Conservation (phyloP, 2,888 invertebrate genomes). For the Eurytoma californica region DNA sequence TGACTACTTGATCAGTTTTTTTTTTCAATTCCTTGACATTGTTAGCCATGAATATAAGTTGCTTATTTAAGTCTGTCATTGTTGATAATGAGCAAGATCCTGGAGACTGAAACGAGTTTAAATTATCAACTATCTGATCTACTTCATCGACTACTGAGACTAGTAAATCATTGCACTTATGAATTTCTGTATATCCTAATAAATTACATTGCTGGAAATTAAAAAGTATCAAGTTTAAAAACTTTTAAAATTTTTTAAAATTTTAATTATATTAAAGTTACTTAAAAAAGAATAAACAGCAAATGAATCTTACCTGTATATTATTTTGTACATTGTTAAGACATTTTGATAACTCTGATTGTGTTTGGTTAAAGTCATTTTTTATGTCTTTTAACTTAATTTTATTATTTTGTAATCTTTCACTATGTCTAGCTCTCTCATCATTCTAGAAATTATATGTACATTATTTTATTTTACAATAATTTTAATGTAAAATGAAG, state of each 20-base stretch:
- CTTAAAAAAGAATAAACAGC: conserved; percentile 1
- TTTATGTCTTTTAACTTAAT: conserved; percentile 69
- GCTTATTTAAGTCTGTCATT: conserved; percentile 47
- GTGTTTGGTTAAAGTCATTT: conserved; percentile 68
- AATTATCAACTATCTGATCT: conserved; percentile 64
- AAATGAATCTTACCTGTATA: conserved; percentile 56
- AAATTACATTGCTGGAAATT: conserved; percentile 57
- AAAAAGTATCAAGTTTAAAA: too few relatives aligned
- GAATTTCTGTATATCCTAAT: conserved; percentile 59
- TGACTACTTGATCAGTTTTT: conserved; percentile 65
- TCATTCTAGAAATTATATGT: conserved; percentile 62
- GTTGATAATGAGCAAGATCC: conserved; percentile 57
- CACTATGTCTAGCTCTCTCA: conserved; percentile 63
- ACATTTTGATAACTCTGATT: conserved; percentile 60
- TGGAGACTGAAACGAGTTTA: conserved; percentile 64
- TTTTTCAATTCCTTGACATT: conserved; percentile 65
- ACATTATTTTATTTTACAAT: neutral
- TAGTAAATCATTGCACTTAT: conserved; percentile 63
- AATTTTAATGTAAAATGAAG: conserved; percentile 8
- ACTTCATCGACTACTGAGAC: conserved; percentile 66
- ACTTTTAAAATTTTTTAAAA: too few relatives aligned
- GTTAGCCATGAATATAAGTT: conserved; percentile 59
- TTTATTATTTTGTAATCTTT: conserved; percentile 64
- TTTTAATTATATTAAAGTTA: conserved; percentile 2
- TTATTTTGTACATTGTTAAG: conserved; percentile 60